Base-by-base conservation (phyloP, 2,113 vertebrate genomes). In the Ammodytes marinus region DNA sequence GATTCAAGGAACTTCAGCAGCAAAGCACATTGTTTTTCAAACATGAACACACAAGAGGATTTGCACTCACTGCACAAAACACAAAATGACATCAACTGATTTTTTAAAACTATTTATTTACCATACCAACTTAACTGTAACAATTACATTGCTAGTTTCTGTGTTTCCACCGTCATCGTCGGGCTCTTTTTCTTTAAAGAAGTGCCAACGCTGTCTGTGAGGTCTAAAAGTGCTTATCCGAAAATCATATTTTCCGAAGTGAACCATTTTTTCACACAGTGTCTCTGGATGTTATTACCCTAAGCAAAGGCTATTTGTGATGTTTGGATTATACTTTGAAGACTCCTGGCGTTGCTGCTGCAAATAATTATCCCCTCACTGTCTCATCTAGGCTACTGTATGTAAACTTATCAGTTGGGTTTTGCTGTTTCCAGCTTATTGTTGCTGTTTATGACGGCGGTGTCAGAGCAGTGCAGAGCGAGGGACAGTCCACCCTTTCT, bases 401-500 rank as follows among this genome's bases (percentile, higher is more conserved):
- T 84, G 52, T 61, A 43, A 78, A 86, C 54, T 11, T 84, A 80
- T 81, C 74, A 79, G 59, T 60, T 69, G 52, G 70, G 72, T 80
- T 74, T 69, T 64, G 79, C 82, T 74, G 27, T 69, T 75, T 69
- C 76, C 81, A 74, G 69, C 70, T 85, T 61, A 74, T 82, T 88
- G 68, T 75, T 80, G 79, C 61, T 73, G 80, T 80, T 83, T 79
- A 84, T 73, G 52, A 45, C 53, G 0, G 64, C 60, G 83, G 82
- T 83, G 84, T 85, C 69, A 58, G 77, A 8, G 39, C 60, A n/a
- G 53, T 69, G 79, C 80, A 78, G 68, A 75, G 68, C 58, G 1
- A 74, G 76, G 80, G 79, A 84, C 72, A 73, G 88, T 89, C 79
- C 59, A 74, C 77, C 79, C 77, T 73, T 88, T 91, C 87, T 78